Conservation (phyloP, 1,140 invertebrate species). For the Heliconius melpomene region DNA sequence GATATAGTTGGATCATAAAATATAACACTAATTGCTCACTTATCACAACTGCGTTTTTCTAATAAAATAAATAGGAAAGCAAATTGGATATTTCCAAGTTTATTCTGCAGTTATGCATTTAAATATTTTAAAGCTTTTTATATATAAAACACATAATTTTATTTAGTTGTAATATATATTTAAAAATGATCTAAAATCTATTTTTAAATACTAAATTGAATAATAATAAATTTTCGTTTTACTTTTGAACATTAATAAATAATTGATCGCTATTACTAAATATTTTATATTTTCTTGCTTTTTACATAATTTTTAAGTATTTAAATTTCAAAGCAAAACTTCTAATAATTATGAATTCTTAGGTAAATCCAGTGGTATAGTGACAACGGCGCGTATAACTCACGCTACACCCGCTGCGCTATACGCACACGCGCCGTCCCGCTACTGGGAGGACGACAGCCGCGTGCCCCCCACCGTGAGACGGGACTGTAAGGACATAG, state of each 20-base stretch:
- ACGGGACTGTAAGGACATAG: conserved; percentile 76
- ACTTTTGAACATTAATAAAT: no score
- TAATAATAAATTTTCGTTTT: no score
- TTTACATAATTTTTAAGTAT: background rate
- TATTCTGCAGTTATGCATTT: no score
- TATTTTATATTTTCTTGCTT: background rate
- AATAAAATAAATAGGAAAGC: no score
- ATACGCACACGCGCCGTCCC: conserved; percentile 88
- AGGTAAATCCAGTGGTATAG: conserved; percentile 82
- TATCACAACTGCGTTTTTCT: background rate
- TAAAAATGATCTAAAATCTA: no score
- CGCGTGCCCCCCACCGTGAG: conserved; percentile 70
- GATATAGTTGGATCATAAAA: background rate
- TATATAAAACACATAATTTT: no score
- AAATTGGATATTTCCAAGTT: no score
- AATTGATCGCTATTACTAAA: no score
- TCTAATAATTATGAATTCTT: background rate
- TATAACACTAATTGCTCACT: background rate
- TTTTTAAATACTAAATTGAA: no score
- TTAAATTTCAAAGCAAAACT: background rate
- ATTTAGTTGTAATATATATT: no score
- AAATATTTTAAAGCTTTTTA: no score
- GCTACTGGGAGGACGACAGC: conserved; percentile 71
- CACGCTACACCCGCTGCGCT: conserved; percentile 88
- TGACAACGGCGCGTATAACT: conserved; percentile 88